Base-by-base conservation (phyloP, 2,113 vertebrate genomes). In the Labeo rohita region DNA sequence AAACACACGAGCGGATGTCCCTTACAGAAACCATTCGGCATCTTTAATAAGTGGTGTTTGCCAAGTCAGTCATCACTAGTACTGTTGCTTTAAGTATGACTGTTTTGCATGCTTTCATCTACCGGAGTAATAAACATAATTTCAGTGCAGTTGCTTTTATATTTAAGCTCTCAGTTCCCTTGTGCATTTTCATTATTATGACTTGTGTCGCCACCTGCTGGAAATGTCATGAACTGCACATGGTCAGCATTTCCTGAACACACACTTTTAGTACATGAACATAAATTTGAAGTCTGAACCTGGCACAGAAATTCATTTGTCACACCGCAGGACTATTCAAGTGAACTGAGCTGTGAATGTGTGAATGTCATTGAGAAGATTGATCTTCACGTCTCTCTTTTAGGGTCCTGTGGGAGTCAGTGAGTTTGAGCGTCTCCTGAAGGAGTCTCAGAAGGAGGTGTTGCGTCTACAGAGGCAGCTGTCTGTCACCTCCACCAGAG, bases 381-480 rank as follows among this genome's bases (percentile, higher is more conserved):
- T 11, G 68, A 45, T 82, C 21, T 68, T 16, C 10, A 4, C 21
- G 3, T 80, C 23, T 28, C 15, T 52, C 6, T 61, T 75, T 84
- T 36, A 92, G 74, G 80, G 66, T 90, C 94, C 94, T 80, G 92
- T 94, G 59, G 94, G 92, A 1, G 7, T 94, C 90, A 86, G 88
- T 10, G 96, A 97, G 88, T 97, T 97, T 4, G 97, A 97, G 89
- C 96, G 95, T 72, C 94, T 99, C 85, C 92, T 99, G 81, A 93
- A 94, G 59, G 98, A 98, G 89, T 99, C 98, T 81, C 98, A 99
- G 93, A 95, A 93, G 77, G 98, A 99, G 92, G 98, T 99, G 78
- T 78, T 99, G 83, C 94, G 98, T 73, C 94, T 99, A 79, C 98
- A 99, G 94, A 94, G 97, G 56, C 98, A 99, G 92, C 96, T 99